A percentile compares a stretch with the other conserved stretches of the same genome.
Evolutionary conservation across 2,888 invertebrate genomes (phyloP).

Genomic region (Smittia aterrima): DNA sequence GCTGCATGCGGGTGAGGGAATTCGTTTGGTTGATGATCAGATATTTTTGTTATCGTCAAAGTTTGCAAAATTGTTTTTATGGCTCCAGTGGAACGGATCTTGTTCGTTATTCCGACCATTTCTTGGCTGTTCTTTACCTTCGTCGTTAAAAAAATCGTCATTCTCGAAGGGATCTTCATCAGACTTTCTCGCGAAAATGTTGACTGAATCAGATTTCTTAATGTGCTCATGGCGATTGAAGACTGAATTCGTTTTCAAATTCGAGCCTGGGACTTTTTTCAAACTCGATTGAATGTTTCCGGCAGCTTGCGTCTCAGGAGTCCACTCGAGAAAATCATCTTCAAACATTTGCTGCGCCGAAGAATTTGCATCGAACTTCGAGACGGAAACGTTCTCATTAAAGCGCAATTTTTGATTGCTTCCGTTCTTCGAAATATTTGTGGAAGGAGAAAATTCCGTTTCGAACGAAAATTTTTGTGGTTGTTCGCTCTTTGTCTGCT

Average conservation of each 20-base stretch:
- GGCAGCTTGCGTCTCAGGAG: conserved; percentile 44
- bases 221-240: conserved; percentile 62
- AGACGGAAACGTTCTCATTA: conserved; percentile 68
- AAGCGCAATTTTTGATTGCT: conserved; percentile 55
- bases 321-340: conserved; percentile 59
- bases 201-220: conserved; percentile 85
- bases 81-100: conserved; percentile 49
- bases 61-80: conserved; percentile 53
- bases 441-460: conserved; percentile 40
- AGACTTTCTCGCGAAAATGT: conserved; percentile 80
- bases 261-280: conserved; percentile 44
- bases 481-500: conserved; percentile 43
- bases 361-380: conserved; percentile 48
- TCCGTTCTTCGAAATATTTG: conserved; percentile 44
- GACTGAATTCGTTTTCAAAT: conserved; percentile 41
- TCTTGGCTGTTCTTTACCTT: background rate
- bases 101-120: conserved; percentile 5
- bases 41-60: conserved; percentile 49
- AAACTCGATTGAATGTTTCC: conserved; percentile 41
- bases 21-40: conserved; percentile 32
- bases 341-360: conserved; percentile 51
- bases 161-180: conserved; percentile 85
- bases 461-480: conserved; percentile 44
- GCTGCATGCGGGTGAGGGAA: background rate
- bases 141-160: conserved; percentile 70